Evolutionary conservation across 2,888 invertebrate genomes (phyloP).

Genomic region (Sepioteuthis lessoniana): DNA sequence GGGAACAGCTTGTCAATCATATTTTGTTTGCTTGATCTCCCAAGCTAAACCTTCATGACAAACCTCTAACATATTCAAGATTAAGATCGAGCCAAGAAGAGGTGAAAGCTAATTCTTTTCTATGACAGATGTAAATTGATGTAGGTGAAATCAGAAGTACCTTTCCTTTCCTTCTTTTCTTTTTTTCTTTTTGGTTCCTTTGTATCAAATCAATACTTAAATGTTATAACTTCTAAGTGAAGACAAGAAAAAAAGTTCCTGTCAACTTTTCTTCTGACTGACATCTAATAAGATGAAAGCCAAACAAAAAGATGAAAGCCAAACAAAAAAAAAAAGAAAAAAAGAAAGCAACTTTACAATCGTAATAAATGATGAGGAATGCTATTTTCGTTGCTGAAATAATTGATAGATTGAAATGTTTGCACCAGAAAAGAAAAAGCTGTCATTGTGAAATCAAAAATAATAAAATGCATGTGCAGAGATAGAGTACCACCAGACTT

Average conservation of each 20-base stretch:
- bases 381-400: neutral
- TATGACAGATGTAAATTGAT: neutral
- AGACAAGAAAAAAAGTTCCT: neutral
- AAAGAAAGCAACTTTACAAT: neutral
- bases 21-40: no score
- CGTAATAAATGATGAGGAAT: neutral
- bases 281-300: conserved; percentile 13
- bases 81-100: neutral
- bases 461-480: neutral
- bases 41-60: no score
- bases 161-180: neutral
- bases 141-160: neutral
- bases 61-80: neutral
- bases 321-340: no score
- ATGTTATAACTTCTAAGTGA: neutral
- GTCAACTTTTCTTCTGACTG: neutral
- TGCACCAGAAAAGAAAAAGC: neutral
- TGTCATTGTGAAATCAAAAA: neutral
- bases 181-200: neutral
- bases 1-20: no score
- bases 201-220: neutral
- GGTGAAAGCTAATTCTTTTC: neutral
- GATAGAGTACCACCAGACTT: neutral
- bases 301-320: neutral
- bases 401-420: neutral